phyloP scores from a whole-genome alignment of 2,888 invertebrate genomes.

The Synergus laeviventris region DNA sequence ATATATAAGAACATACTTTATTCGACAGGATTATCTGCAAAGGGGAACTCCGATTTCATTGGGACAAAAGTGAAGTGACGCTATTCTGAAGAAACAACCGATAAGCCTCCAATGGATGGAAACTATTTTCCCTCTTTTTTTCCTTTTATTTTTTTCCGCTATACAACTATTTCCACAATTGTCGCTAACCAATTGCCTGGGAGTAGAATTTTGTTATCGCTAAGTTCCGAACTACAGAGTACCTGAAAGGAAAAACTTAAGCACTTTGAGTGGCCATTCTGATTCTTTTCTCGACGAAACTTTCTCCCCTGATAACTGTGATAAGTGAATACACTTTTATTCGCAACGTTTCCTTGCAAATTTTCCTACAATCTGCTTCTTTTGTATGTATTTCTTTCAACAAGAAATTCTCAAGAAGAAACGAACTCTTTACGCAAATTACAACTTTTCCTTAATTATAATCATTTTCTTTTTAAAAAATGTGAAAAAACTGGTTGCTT shows the following conservation, averaged over 20 bases:
- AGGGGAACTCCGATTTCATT: background rate
- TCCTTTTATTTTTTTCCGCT: background rate
- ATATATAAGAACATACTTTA: background rate
- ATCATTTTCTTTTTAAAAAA: background rate
- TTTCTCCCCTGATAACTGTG: constrained; percentile 1
- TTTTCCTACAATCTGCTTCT: constrained; percentile 1
- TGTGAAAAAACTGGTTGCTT: background rate
- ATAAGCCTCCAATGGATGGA: background rate
- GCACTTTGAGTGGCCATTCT: background rate
- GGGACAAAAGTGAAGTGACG: background rate
- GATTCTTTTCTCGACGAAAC: background rate
- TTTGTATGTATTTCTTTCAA: background rate
- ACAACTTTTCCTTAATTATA: background rate
- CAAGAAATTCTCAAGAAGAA: background rate
- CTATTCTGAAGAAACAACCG: background rate
- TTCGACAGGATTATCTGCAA: background rate
- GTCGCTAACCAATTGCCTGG: background rate
- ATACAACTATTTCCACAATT: background rate
- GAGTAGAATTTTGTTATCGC: constrained; percentile 1
- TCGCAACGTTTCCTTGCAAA: constrained; percentile 6
- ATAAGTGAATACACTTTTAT: constrained; percentile 15
- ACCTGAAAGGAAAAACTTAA: background rate
- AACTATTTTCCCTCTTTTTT: background rate
- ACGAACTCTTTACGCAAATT: background rate
- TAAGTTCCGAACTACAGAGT: background rate